Conservation (phyloP, 2,888 invertebrate genomes). For the Hirtodrosophila duncani region DNA sequence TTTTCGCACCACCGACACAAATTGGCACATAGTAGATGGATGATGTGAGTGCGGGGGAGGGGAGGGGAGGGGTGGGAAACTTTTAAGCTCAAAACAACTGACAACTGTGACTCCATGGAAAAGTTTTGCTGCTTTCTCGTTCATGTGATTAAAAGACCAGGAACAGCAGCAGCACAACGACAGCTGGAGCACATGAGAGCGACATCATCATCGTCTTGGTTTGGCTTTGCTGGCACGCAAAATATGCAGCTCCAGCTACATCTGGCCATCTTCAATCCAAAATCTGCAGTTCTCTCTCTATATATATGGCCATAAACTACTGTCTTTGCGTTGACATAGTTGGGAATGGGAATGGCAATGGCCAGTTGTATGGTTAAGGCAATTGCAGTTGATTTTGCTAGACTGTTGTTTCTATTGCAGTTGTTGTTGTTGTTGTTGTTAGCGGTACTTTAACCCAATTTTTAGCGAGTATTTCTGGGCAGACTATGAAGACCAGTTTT, state of each 20-base stretch:
- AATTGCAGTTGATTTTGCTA: conserved; percentile 37
- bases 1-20: not conserved
- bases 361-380: conserved; percentile 31
- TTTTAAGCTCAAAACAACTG: too few relatives aligned
- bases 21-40: not conserved
- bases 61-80: too few relatives aligned
- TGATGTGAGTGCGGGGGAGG: too few relatives aligned
- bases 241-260: conserved; percentile 36
- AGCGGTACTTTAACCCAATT: conserved; percentile 53
- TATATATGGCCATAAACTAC: conserved; percentile 33
- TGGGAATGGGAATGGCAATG: too few relatives aligned
- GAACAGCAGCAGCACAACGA: too few relatives aligned
- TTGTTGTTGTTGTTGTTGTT: conserved; percentile 9
- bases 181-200: too few relatives aligned
- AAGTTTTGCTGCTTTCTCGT: too few relatives aligned
- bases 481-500: not conserved
- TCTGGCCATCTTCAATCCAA: too few relatives aligned
- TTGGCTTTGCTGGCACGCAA: conserved; percentile 31
- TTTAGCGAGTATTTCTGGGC: not conserved
- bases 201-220: not conserved
- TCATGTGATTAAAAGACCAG: too few relatives aligned
- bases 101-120: too few relatives aligned
- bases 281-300: conserved; percentile 2
- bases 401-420: conserved; percentile 7
- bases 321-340: conserved; percentile 34